Percentiles rank a stretch among this genome's conserved stretches.
These are phyloP conservation scores for Spea multiplicata DNA, from an alignment of 2,113 vertebrate genomes.

Conservation along the genomic window DNA sequence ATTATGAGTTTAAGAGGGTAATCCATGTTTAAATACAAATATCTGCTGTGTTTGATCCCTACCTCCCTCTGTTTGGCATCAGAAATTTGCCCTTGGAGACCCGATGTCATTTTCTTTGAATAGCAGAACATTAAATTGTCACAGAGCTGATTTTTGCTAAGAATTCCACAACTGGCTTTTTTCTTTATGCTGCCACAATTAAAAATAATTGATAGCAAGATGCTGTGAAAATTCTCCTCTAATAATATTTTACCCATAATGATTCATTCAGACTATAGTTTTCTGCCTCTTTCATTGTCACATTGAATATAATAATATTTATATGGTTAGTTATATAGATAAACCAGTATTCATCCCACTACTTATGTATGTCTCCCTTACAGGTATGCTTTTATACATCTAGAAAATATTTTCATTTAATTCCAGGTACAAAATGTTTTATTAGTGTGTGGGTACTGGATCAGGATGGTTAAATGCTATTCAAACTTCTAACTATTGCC, in stretches of 20 bases:
- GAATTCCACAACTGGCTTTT: slow-evolving; percentile 15
- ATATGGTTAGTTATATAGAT: background rate
- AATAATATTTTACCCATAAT: slow-evolving; percentile 1
- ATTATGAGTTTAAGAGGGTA: slow-evolving; percentile 29
- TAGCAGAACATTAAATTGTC: slow-evolving; percentile 29
- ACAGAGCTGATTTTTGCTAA: slow-evolving; percentile 20
- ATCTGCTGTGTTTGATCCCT: slow-evolving; percentile 28
- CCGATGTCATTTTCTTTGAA: slow-evolving; percentile 41
- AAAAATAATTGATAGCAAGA: slow-evolving; percentile 42
- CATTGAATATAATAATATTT: slow-evolving; percentile 9
- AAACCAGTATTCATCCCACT: background rate
- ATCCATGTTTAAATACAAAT: slow-evolving; percentile 43
- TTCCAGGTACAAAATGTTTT: no score
- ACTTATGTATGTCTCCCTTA: background rate
- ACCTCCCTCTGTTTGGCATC: slow-evolving; percentile 19
- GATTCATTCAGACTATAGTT: slow-evolving; percentile 1
- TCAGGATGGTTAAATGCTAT: no score
- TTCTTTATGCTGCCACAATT: slow-evolving; percentile 42
- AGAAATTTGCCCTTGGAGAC: slow-evolving; percentile 32
- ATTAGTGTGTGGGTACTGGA: no score
- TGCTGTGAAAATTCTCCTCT: slow-evolving; percentile 2
- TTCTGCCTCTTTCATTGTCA: slow-evolving; percentile 4
- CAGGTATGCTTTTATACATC: no score
- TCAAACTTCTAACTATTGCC: no score
- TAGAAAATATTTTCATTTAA: no score